Base-by-base conservation (phyloP, 2,113 vertebrate species). In the Cyanocitta stelleri region DNA sequence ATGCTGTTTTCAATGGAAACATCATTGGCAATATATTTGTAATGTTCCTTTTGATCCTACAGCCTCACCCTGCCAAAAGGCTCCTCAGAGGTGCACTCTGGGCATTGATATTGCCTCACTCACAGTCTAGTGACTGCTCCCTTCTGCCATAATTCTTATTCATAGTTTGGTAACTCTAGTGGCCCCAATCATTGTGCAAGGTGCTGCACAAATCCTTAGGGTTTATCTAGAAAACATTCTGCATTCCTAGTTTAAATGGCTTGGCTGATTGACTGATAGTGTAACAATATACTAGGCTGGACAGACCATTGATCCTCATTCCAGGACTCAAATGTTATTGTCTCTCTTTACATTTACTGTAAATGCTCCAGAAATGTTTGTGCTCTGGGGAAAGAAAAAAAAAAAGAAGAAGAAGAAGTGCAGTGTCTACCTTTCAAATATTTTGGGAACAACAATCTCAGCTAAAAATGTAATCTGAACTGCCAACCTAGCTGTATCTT, bases 161-260 rank as follows among this genome's bases (percentile, higher is more conserved):
- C 64, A 52, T 67, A 61, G 75, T 86, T 90, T 61, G 75, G 56
- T 75, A 81, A 52, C 35, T 74, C 48, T 64, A 27, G 84, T 56
- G 75, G 83, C 75, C 7, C 30, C 13, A 83, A 4, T 49, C 51
- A 39, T 71, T 83, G 72, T 59, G 61, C 22, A 90, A 74, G 79
- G 16, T 90, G 17, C 83, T 93, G 85, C 51, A 92, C 64, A 96
- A 86, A 87, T 68, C 56, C 85, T n/a, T 56, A 71, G 17, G 8
- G 79, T 91, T 96, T 96, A 94, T 86, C 90, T 95, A 78, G 71
- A 89, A 78, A 86, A 86, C 44, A 86, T 92, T 90, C 88, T 90
- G 68, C 88, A 90, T 88, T 96, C 95, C 93, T 86, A 37, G 22
- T 67, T 94, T 84, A 94, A 95, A 91, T 78, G 61, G 17, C 46